Conservation (phyloP, 2,113 vertebrate species). For the Pipa parva region DNA sequence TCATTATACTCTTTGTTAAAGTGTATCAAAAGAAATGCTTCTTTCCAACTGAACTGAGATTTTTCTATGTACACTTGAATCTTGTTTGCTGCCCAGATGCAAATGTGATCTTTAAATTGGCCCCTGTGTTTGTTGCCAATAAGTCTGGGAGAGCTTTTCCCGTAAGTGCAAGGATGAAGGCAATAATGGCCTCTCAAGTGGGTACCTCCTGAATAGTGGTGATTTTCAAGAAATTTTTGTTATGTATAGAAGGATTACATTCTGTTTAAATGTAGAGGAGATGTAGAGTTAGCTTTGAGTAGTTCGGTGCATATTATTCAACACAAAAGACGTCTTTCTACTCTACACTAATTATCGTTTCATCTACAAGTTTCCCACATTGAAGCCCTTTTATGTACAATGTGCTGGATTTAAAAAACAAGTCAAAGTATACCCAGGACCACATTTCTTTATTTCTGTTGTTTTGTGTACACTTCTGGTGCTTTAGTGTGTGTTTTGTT, state of each 20-base stretch:
- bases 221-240: not conserved
- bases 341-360: not conserved
- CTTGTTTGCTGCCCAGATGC: not conserved
- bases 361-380: constrained; percentile 1
- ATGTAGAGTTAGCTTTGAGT: constrained; percentile 3
- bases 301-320: not conserved
- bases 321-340: not conserved
- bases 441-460: no score
- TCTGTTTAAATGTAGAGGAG: constrained; percentile 1
- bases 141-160: not conserved
- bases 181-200: constrained; percentile 1
- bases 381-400: not conserved
- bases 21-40: no score
- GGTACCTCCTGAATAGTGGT: not conserved
- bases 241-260: not conserved
- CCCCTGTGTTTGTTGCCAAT: constrained; percentile 7
- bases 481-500: not conserved
- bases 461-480: not conserved
- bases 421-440: not conserved
- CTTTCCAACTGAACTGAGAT: no score
- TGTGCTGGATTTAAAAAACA: not conserved
- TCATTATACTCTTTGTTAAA: no score
- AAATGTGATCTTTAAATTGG: constrained; percentile 3
- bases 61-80: not conserved
- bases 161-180: not conserved